A percentile compares a stretch with the other conserved stretches of the same genome.
Evolutionary conservation across 1,140 invertebrate genomes (phyloP).

Genomic region (Trichonephila clavipes): DNA sequence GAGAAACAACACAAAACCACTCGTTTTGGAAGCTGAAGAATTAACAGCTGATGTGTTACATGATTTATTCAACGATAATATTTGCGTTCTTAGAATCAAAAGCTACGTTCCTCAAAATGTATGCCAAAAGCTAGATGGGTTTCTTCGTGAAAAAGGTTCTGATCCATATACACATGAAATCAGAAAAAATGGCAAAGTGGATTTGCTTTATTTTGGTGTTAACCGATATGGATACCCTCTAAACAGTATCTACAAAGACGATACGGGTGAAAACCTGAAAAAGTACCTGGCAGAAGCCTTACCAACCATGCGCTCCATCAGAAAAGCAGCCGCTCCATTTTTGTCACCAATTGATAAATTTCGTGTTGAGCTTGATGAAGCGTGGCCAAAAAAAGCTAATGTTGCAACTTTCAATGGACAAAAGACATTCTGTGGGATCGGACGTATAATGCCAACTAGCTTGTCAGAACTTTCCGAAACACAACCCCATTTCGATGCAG

Average conservation of each 20-base stretch:
- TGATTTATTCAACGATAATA: constrained; percentile 19
- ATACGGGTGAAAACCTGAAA: neutral
- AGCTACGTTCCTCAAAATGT: neutral
- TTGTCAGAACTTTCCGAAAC: constrained; percentile 10
- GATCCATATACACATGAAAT: constrained; percentile 42
- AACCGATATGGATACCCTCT: constrained; percentile 16
- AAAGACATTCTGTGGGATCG: constrained; percentile 38
- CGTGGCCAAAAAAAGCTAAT: constrained; percentile 4
- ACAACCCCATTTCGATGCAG: constrained; percentile 34
- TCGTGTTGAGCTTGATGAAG: constrained; percentile 28
- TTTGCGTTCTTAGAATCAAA: neutral
- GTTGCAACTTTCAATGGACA: neutral
- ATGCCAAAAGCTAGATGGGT: neutral
- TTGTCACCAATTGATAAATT: constrained; percentile 35
- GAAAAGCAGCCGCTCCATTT: neutral
- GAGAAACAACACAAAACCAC: neutral
- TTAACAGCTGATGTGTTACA: neutral
- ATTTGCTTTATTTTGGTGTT: constrained; percentile 21
- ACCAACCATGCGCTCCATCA: constrained; percentile 4
- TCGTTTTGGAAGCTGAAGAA: neutral
- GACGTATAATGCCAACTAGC: constrained; percentile 25
- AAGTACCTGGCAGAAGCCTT: neutral
- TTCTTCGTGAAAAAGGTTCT: constrained; percentile 24
- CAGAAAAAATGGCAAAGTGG: neutral
- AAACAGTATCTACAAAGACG: constrained; percentile 39